phyloP scores from a whole-genome alignment of 2,888 invertebrate genomes.

The Volucella inanis region DNA sequence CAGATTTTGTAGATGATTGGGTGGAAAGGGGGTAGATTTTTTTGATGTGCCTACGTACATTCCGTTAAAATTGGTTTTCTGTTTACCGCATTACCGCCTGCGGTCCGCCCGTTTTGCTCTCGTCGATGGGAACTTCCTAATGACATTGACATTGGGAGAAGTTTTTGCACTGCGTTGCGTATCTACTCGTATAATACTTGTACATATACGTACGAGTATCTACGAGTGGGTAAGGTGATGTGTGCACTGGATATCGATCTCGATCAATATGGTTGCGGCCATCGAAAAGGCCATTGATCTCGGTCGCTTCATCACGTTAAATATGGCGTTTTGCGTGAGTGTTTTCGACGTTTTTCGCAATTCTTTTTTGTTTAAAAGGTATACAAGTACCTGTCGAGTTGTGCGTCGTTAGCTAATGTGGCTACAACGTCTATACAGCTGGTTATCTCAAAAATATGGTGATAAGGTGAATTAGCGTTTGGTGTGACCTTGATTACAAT shows the following conservation, averaged over 20 bases:
- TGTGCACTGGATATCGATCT: slow-evolving; percentile 18
- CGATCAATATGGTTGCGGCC: slow-evolving; percentile 8
- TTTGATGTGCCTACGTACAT: slow-evolving; percentile 16
- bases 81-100: slow-evolving; percentile 16
- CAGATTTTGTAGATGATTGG: neutral
- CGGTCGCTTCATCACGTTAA: neutral
- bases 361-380: neutral
- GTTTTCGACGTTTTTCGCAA: neutral
- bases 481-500: no score
- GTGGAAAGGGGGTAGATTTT: slow-evolving; percentile 1
- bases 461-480: no score
- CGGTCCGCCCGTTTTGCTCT: no score
- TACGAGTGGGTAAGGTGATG: neutral
- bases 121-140: slow-evolving; percentile 26
- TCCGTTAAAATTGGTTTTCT: slow-evolving; percentile 26
- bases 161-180: slow-evolving; percentile 32
- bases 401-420: no score
- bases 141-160: slow-evolving; percentile 46
- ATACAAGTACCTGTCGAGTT: no score
- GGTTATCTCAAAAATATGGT: no score
- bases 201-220: neutral
- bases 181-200: neutral
- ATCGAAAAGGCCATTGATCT: slow-evolving; percentile 20
- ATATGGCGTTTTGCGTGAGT: neutral
- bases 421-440: no score